Evolutionary conservation across 2,797 vertebrate species (phyloP).

Genomic region (Eulemur coronatus): DNA sequence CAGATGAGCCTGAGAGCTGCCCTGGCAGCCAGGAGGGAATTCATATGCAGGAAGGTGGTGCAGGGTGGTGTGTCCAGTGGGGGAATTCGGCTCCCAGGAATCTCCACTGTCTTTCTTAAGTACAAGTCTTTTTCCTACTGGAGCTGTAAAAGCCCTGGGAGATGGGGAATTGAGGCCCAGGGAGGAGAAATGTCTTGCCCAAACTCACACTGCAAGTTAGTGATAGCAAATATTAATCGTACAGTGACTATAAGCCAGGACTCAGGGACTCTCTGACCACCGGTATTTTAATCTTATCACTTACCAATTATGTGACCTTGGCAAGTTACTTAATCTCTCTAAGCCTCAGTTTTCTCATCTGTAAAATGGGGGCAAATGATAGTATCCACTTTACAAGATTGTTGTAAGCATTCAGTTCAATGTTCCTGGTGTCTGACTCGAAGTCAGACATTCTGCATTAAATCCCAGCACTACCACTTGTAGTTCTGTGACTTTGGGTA

Average conservation of each 20-base stretch:
- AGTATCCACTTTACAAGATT: background rate
- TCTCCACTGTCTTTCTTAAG: background rate
- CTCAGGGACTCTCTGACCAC: background rate
- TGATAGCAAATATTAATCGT: background rate
- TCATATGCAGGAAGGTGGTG: constrained; percentile 13
- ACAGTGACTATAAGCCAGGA: background rate
- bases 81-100: background rate
- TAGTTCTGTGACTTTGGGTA: background rate
- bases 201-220: background rate
- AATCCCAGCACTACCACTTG: background rate
- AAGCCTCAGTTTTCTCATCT: constrained; percentile 4
- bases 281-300: background rate
- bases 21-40: constrained; percentile 58
- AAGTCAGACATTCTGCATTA: background rate
- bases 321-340: background rate
- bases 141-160: background rate
- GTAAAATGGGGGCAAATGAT: background rate
- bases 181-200: background rate
- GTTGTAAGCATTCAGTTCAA: background rate
- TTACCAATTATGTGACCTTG: background rate
- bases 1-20: constrained; percentile 65
- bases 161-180: background rate
- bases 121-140: background rate
- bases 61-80: background rate
- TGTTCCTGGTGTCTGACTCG: background rate